Base-by-base conservation (phyloP, 2,797 vertebrate genomes). In the Botia almorhae region DNA sequence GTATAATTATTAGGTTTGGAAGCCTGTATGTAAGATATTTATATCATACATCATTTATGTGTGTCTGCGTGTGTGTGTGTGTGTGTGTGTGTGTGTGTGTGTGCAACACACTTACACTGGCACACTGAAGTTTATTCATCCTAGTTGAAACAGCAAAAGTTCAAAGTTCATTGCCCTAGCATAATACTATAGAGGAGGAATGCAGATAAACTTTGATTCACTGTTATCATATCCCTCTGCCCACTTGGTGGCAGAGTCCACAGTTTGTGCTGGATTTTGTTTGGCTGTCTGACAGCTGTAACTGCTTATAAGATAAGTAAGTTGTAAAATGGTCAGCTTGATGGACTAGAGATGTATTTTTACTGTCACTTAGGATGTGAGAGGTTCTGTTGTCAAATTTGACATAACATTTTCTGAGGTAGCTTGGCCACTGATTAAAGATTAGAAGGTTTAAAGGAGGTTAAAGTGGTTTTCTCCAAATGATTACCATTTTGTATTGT, bases 201-300 rank as follows among this genome's bases (percentile, higher is more conserved):
- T 56, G n/a, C n/a, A 56, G n/a, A 21, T 19, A 56, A 56, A 36
- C 61, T n/a, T 64, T 64, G 29, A 64, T 36, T 64, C 61, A 17
- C 16, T 64, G 17, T 36, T 64, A 26, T 36, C 17, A 11, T 7
- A 7, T 64, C 61, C 10, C 14, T 36, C 26, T 36, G 33, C 61
- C 61, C 61, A 64, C 61, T 64, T 64, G 61, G 29, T 64, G 29
- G 61, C 61, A n/a, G 29, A 64, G 29, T 64, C 14, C 33, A 36
- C 7, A n/a, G 33, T 64, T 64, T 17, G 58, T 14, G 2, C 16
- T 63, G 23, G 26, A 33, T 63, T 64, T 13, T n/a, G 61, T 64
- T 16, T 63, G 60, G 60, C 26, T 16, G 12, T 8, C 33, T 60
- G 56, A 11, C 58, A 60, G 58, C 58, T 26, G 58, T 23, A 61